A percentile compares a stretch with the other conserved stretches of the same genome.
phyloP scores from a whole-genome alignment of 37 sponge, comb jelly and placozoan species.

The Tethya wilhelma region DNA sequence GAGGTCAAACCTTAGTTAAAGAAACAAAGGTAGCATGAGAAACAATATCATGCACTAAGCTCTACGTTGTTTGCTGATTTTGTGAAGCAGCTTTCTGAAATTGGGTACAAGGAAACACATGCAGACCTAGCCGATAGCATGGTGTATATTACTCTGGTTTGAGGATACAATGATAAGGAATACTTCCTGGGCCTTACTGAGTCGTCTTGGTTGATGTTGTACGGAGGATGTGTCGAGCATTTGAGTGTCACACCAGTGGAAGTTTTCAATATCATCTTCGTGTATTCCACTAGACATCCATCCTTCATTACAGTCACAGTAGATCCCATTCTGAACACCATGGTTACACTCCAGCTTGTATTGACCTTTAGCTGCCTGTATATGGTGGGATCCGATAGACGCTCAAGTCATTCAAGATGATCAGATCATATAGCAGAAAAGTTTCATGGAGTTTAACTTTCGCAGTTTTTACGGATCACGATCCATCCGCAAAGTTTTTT shows the following conservation, averaged over 20 bases:
- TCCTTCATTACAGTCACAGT: conserved; percentile 75
- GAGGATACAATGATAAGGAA: conserved; percentile 52
- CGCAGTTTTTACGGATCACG: not conserved
- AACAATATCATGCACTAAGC: no score
- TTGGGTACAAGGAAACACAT: not conserved
- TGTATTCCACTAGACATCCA: conserved; percentile 78
- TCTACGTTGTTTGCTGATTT: no score
- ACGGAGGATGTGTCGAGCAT: conserved; percentile 8
- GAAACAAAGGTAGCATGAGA: not conserved
- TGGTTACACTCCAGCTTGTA: conserved; percentile 63
- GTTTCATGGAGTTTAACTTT: no score
- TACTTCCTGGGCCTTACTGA: conserved; percentile 35
- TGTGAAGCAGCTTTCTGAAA: not conserved
- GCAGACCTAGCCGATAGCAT: not conserved
- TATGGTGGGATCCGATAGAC: no score
- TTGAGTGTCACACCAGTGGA: conserved; percentile 72
- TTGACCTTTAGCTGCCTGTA: not conserved
- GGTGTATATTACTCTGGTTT: no score
- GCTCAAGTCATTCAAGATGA: no score
- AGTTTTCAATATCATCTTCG: conserved; percentile 17
- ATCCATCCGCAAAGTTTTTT: not conserved
- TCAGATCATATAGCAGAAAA: no score
- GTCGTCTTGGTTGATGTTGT: conserved; percentile 14
- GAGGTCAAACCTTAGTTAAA: not conserved
- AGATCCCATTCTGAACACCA: conserved; percentile 52